Percentiles rank a stretch among this genome's conserved stretches.
Conservation (phyloP, 2,797 vertebrate genomes). For the Percopsis omiscomaycus region DNA sequence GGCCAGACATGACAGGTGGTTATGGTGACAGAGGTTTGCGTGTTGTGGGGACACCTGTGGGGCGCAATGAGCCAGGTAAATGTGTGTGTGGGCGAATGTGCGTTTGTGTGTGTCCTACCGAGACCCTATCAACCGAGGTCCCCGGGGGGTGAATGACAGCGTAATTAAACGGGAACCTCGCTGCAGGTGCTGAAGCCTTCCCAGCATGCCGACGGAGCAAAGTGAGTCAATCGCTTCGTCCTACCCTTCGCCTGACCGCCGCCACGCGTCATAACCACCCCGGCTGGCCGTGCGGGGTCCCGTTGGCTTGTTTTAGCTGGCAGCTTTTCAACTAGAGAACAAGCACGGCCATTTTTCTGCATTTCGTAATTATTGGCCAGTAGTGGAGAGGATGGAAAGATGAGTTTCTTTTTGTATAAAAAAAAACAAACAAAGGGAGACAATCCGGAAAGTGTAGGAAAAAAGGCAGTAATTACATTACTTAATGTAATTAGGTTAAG, state of each 20-base stretch:
- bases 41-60: conserved; percentile 19
- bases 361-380: too few relatives aligned
- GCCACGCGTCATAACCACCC: conserved; percentile 36
- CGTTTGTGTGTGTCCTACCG: conserved; percentile 20
- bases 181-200: conserved; percentile 34
- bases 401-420: too few relatives aligned
- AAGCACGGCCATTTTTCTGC: too few relatives aligned
- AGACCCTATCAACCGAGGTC: conserved; percentile 41
- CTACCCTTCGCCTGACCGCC: conserved; percentile 16
- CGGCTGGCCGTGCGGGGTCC: neutral
- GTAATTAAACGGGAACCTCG: conserved; percentile 54
- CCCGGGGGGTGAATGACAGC: conserved; percentile 54
- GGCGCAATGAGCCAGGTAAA: neutral
- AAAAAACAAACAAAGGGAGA: too few relatives aligned
- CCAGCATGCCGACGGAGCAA: conserved; percentile 37
- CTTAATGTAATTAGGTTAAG: too few relatives aligned
- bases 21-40: neutral
- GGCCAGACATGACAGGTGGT: conserved; percentile 23
- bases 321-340: neutral
- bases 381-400: too few relatives aligned
- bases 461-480: too few relatives aligned
- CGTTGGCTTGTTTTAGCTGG: conserved; percentile 11
- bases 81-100: conserved; percentile 11
- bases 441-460: too few relatives aligned
- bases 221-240: conserved; percentile 32